Evolutionary conservation across 2,888 invertebrate species (phyloP), one percentile per base, ranked within the genome.

Genomic region (Alitta virens): DNA sequence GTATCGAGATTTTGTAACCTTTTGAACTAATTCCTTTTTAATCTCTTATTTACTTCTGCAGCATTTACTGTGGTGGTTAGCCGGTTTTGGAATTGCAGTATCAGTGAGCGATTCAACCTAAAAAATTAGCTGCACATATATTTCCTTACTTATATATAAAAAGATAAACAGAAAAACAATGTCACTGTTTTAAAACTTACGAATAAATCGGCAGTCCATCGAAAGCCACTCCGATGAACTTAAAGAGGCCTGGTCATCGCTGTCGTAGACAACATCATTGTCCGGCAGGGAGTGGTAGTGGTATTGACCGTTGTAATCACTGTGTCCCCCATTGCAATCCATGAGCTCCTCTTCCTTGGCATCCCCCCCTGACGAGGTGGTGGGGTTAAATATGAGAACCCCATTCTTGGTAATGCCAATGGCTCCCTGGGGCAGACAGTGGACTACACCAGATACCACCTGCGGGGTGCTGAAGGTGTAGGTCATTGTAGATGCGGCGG

Each of bases 211-310:
- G 46, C 9, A 46, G 21, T 5, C 46, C 46, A 21, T 46, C 46
- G n/a, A 46, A 46, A 12, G 46, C 46, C 18, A 46, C 46, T n/a
- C 46, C 46, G 46, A 46, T n/a, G 46, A 46, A 46, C 46, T 46
- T 7, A n/a, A n/a, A 16, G 46, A 21, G 46, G 18, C 5, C 7
- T 7, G 7, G 21, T 46, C 46, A 7, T 7, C 5, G n/a, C 9
- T 5, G n/a, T 46, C 5, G n/a, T 46, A n/a, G 46, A 46, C 46
- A n/a, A 21, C 7, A 12, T 16, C 21, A 21, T 46, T 46, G 5
- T 18, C 46, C 5, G n/a, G 46, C 46, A 46, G 46, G 3, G 46
- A 21, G 46, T 46, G 46, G n/a, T 46, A 46, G n/a, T 46, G 46
- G 46, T 46, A 46, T 3, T 46, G 5, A 5, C 46, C 46, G 7